Base-by-base conservation (phyloP, 2,888 invertebrate genomes). In the Tenthredo scrophulariae region DNA sequence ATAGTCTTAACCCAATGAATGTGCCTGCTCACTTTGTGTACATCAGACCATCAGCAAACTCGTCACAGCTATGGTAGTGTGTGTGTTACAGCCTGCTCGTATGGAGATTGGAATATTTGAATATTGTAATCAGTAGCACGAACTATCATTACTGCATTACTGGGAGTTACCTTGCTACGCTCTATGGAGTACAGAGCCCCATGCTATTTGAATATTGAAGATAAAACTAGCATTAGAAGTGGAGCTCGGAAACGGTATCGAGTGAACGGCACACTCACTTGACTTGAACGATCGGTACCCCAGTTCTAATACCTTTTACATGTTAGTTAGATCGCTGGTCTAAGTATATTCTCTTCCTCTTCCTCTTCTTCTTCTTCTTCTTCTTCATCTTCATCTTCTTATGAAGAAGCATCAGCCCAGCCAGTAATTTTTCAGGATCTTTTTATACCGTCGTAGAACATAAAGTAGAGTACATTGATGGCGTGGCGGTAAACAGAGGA, bases 81-180 rank as follows among this genome's bases (percentile, higher is more conserved):
- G n/a, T 85, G 82, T 85, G 84, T 77, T 65, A 75, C 82, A 75
- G 3, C 79, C 84, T 58, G 86, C 88, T 87, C 88, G 88, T 90
- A 90, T 90, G 89, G 87, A 90, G 88, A 91, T 91, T 88, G 88
- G 88, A 86, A 89, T 89, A 91, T 91, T 90, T 91, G 90, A 91
- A 91, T 91, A 91, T 90, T 91, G 90, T 90, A 91, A 91, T 91
- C 88, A 89, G 88, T 85, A 87, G 88, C 86, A 88, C 85, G 89
- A 86, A 87, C 87, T 85, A 86, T 87, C 88, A 87, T 90, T 89
- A 88, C 87, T 84, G 58, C 86, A 86, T 87, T 88, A 87, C 85
- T 22, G 22, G 18, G 43, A 74, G 72, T 74, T 74, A 74, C 43
- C 43, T 74, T 43, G 72, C 46, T 46, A 43, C 18, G 72, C 67